Percentiles rank a stretch among this genome's conserved stretches.
These are phyloP conservation scores for Exephanes ischioxanthus DNA, from an alignment of 2,888 invertebrate genomes.

Conservation along the genomic window DNA sequence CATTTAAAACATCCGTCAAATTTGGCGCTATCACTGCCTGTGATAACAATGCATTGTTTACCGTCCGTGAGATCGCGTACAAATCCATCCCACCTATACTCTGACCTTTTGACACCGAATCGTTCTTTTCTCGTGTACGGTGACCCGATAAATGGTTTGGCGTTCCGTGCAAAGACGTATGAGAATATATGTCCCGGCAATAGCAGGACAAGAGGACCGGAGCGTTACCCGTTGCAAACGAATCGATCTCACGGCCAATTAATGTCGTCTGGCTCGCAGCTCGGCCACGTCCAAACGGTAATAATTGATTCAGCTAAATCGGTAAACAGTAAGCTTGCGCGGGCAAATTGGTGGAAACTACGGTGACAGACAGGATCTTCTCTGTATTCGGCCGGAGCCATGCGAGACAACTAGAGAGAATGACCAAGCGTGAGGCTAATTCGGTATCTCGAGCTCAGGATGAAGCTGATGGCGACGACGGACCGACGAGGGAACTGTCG, in stretches of 20 bases:
- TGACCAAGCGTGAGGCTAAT: constrained; percentile 35
- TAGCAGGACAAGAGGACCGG: not conserved
- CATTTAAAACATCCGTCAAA: not conserved
- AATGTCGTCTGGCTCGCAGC: constrained; percentile 70
- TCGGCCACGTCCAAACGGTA: constrained; percentile 64
- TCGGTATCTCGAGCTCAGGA: constrained; percentile 13
- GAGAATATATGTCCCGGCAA: constrained; percentile 7
- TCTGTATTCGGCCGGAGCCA: constrained; percentile 16
- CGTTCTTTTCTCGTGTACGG: not conserved
- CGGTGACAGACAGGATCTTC: constrained; percentile 13
- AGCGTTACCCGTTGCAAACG: not conserved
- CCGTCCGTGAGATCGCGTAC: not conserved
- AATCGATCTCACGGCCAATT: constrained; percentile 74
- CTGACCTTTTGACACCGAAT: constrained; percentile 20
- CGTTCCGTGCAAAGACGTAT: not conserved
- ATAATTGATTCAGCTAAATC: constrained; percentile 77
- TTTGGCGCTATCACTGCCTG: not conserved
- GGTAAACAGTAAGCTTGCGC: constrained; percentile 67
- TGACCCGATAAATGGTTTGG: constrained; percentile 3
- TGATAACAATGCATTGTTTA: not conserved
- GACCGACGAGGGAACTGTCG: constrained; percentile 71
- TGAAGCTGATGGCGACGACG: constrained; percentile 54
- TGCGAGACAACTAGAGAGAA: constrained; percentile 22
- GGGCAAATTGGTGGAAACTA: not conserved
- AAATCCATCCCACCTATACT: not conserved